These are phyloP conservation scores for Meganola albula DNA, from an alignment of 2,888 invertebrate genomes.

Conservation along the genomic window DNA sequence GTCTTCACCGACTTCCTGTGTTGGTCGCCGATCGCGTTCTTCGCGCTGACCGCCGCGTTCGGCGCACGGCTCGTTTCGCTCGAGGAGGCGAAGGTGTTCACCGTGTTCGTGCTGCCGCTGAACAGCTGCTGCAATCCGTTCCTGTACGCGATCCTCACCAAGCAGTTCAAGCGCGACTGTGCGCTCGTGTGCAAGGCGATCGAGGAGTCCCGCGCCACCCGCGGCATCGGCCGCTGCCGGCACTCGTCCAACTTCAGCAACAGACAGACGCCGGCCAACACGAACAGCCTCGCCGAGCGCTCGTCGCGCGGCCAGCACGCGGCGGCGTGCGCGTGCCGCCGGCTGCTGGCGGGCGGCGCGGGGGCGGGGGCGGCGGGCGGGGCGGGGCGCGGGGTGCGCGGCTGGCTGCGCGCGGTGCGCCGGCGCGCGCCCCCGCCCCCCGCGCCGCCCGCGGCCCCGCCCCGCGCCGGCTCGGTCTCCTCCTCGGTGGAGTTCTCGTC, in stretches of 20 bases:
- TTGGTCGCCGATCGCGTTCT: constrained; percentile 98
- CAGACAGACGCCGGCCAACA: constrained; percentile 91
- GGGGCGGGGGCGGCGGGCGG: constrained; percentile 74
- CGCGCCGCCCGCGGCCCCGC: constrained; percentile 39
- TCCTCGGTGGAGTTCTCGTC: constrained; percentile 94
- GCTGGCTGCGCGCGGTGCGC: constrained; percentile 50
- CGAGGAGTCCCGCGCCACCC: constrained; percentile 93
- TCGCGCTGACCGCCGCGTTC: constrained; percentile 94
- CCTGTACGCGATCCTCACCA: constrained; percentile 97
- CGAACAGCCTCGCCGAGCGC: constrained; percentile 88
- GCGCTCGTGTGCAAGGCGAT: constrained; percentile 96
- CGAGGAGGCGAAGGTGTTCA: constrained; percentile 97
- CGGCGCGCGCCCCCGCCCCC: constrained; percentile 47
- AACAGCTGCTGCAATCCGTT: constrained; percentile 99
- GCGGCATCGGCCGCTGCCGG: constrained; percentile 90
- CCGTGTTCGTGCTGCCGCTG: constrained; percentile 95
- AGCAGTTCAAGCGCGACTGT: constrained; percentile 98
- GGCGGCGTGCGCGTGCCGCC: constrained; percentile 72
- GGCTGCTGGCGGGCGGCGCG: constrained; percentile 86
- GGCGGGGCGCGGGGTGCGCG: constrained; percentile 55
- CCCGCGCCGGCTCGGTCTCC: constrained; percentile 88
- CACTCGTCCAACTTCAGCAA: constrained; percentile 93
- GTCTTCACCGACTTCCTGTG: constrained; percentile 98
- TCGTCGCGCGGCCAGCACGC: constrained; percentile 85
- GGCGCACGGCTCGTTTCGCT: constrained; percentile 93